Evolutionary conservation across 2,113 vertebrate species (phyloP).

Genomic region (Coregonus clupeaformis): DNA sequence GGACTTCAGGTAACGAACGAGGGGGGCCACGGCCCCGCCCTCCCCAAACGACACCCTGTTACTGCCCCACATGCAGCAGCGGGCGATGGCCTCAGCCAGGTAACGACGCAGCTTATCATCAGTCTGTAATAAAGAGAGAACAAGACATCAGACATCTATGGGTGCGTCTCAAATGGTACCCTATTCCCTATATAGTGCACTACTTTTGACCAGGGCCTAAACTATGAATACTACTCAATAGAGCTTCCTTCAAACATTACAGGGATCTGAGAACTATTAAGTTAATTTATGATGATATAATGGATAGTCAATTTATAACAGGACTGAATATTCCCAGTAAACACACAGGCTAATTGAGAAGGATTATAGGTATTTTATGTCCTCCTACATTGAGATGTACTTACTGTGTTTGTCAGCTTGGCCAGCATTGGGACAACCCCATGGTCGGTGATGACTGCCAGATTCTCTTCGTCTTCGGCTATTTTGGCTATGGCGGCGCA

Average conservation of each 20-base stretch:
- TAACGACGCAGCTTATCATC: slow-evolving; percentile 81
- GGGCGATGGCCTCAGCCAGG: slow-evolving; percentile 86
- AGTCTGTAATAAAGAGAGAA: slow-evolving; percentile 67
- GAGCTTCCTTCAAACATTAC: too few species aligned
- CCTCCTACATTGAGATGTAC: slow-evolving; percentile 47
- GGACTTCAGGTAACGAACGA: slow-evolving; percentile 85
- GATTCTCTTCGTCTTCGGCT: slow-evolving; percentile 91
- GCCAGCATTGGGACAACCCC: slow-evolving; percentile 86
- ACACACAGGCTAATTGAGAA: neutral
- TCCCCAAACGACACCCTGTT: slow-evolving; percentile 85
- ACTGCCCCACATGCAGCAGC: slow-evolving; percentile 85
- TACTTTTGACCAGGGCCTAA: neutral
- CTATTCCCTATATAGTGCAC: too few species aligned
- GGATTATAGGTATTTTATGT: neutral
- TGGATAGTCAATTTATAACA: slow-evolving; percentile 14
- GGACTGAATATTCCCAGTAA: slow-evolving; percentile 34
- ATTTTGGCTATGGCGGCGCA: slow-evolving; percentile 91
- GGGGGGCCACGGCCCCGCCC: slow-evolving; percentile 81
- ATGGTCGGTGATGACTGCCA: slow-evolving; percentile 89
- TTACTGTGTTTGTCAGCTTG: slow-evolving; percentile 88
- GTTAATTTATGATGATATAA: slow-evolving; percentile 6
- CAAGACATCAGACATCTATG: neutral
- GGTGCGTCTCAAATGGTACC: too few species aligned
- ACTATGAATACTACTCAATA: too few species aligned
- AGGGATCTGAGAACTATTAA: neutral